phyloP scores from a whole-genome alignment of 2,797 vertebrate species.

The Pachyuromys duprasi region DNA sequence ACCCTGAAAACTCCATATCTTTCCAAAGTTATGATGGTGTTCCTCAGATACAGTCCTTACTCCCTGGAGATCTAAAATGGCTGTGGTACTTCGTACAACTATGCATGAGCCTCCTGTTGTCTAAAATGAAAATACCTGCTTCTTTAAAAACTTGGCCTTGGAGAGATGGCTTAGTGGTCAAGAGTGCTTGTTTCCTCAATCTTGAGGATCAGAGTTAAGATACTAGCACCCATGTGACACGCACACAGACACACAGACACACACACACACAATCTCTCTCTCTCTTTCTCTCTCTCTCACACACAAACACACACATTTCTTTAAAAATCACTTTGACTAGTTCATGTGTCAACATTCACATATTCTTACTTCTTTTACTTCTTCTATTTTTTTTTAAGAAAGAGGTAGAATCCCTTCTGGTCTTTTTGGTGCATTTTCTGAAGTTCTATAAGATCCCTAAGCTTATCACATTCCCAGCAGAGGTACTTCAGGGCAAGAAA shows the following conservation, averaged over 20 bases:
- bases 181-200: background rate
- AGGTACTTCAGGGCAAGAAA: constrained; percentile 4
- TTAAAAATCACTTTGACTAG: background rate
- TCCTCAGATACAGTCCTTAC: constrained; percentile 17
- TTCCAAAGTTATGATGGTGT: background rate
- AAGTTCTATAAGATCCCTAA: background rate
- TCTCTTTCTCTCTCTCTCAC: background rate
- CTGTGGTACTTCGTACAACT: background rate
- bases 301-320: background rate
- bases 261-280: accelerated
- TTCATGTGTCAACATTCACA: background rate
- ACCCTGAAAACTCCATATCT: background rate
- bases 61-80: background rate
- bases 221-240: background rate
- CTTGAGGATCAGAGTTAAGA: background rate
- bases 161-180: background rate
- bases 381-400: background rate
- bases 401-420: background rate
- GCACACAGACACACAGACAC: background rate
- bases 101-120: background rate
- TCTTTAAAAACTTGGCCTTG: background rate
- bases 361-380: constrained; percentile 21
- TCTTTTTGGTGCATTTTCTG: background rate
- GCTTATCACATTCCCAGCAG: background rate
- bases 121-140: background rate